Percentiles rank a stretch among this genome's conserved stretches.
Conservation (phyloP, 2,113 vertebrate genomes). For the Apodemus sylvaticus region DNA sequence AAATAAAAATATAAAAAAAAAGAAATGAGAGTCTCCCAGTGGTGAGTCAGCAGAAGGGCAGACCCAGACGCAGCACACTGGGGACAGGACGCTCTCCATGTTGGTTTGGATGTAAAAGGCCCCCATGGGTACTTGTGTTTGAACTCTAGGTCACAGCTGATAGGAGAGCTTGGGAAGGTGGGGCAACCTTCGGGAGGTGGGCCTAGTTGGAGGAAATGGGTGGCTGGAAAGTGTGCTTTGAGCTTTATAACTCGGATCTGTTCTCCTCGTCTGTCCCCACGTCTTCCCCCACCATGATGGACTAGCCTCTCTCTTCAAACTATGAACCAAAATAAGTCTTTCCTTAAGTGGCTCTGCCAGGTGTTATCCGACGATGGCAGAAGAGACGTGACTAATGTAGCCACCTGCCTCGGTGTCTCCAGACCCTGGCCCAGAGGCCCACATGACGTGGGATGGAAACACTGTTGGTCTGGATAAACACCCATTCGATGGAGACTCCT, state of each 20-base stretch:
- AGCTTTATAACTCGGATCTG: not conserved
- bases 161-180: not conserved
- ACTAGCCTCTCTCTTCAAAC: not conserved
- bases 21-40: too few species aligned
- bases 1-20: too few species aligned
- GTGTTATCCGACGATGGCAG: not conserved
- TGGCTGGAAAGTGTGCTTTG: too few species aligned
- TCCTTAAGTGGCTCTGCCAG: not conserved
- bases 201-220: not conserved
- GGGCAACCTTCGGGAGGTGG: not conserved
- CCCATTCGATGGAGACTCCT: not conserved
- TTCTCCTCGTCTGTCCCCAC: too few species aligned
- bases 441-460: not conserved
- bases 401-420: not conserved
- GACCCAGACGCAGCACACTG: not conserved
- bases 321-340: not conserved
- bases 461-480: not conserved
- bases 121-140: not conserved
- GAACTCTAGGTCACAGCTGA: not conserved
- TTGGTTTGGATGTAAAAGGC: not conserved
- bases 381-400: not conserved
- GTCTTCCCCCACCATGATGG: not conserved
- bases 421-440: not conserved
- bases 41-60: not conserved
- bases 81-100: not conserved